A percentile compares a stretch with the other conserved stretches of the same genome.
Conservation (phyloP, 1,140 invertebrate genomes). For the Listronotus bonariensis region DNA sequence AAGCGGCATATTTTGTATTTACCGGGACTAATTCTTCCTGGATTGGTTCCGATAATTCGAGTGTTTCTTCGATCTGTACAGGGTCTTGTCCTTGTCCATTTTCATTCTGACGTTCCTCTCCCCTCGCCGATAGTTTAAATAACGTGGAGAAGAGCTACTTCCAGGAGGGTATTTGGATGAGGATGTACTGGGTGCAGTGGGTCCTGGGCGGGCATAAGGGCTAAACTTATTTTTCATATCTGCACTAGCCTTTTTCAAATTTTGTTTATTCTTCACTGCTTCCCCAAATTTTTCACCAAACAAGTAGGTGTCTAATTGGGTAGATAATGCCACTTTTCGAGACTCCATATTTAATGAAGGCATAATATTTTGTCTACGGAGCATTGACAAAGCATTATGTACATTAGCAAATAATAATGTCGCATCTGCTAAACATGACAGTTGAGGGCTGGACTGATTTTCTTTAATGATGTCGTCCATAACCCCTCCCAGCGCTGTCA, state of each 20-base stretch:
- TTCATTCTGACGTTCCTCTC: neutral
- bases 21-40: neutral
- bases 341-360: neutral
- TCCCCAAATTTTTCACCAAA: neutral
- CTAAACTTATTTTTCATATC: neutral
- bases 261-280: neutral
- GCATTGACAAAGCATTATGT: neutral
- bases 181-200: neutral
- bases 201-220: neutral
- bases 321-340: neutral
- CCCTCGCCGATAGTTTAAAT: neutral
- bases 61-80: neutral
- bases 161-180: neutral
- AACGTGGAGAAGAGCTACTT: neutral
- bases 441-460: neutral
- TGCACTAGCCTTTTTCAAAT: neutral
- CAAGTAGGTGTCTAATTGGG: neutral
- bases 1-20: neutral
- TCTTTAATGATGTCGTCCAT: neutral
- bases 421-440: neutral
- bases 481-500: neutral
- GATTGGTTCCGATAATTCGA: too few relatives aligned
- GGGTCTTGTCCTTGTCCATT: neutral
- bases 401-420: slow-evolving; percentile 1
- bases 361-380: neutral